phyloP scores from a whole-genome alignment of 2,888 invertebrate genomes.

The Eremobia ochroleuca region DNA sequence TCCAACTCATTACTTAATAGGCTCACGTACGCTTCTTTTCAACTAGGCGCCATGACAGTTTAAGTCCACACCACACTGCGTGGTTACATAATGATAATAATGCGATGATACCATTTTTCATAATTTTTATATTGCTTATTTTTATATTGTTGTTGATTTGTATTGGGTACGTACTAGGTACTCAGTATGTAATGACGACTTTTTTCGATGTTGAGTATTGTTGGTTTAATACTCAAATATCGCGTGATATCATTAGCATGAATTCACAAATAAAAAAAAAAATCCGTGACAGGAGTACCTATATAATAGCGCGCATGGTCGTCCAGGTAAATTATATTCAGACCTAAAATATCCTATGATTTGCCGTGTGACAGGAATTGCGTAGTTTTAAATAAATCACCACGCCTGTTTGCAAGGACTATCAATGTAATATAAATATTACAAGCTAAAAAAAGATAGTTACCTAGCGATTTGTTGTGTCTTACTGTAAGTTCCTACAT shows the following conservation, averaged over 20 bases:
- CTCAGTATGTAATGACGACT: background rate
- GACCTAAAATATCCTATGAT: constrained; percentile 59
- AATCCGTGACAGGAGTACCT: constrained; percentile 59
- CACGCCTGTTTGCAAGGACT: constrained; percentile 20
- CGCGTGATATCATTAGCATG: constrained; percentile 66
- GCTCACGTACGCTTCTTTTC: background rate
- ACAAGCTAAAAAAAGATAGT: background rate
- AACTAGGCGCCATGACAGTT: background rate
- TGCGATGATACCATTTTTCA: background rate
- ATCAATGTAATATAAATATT: background rate
- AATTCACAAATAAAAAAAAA: constrained; percentile 64
- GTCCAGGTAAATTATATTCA: constrained; percentile 54
- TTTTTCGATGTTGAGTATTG: constrained; percentile 17
- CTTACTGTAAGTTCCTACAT: background rate
- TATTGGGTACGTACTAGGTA: background rate
- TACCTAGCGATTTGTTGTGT: background rate
- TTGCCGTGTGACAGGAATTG: constrained; percentile 26
- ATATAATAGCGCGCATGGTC: constrained; percentile 68
- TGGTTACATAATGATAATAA: background rate
- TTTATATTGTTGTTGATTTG: background rate
- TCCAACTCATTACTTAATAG: constrained; percentile 8
- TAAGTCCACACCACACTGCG: background rate
- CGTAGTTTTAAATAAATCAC: constrained; percentile 32
- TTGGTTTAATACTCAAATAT: constrained; percentile 13
- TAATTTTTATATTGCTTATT: background rate